Evolutionary conservation across 2,888 invertebrate genomes (phyloP), one percentile per base, ranked within the genome.

Genomic region (Tethea ocularis): DNA sequence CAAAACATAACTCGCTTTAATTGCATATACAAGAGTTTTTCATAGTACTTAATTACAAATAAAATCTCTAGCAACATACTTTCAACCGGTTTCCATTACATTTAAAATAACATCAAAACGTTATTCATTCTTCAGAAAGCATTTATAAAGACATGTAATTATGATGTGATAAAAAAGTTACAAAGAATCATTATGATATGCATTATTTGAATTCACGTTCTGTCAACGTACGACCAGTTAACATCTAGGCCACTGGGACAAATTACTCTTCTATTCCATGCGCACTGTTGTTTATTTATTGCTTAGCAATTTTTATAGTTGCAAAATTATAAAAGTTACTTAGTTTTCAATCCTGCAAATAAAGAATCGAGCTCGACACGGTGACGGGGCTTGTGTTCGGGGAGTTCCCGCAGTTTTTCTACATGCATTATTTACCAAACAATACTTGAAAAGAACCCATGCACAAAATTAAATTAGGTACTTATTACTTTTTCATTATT

Each of bases 201-300:
- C 41, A 38, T 26, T 17, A 51, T 51, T 23, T 56, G n/a, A 36
- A 13, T 13, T 52, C 29, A 46, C 46, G 46, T 20, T 46, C 46
- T 46, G 52, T 52, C 46, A 62, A 62, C 62, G 59, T 62, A 58
- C 61, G 64, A 66, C 33, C 58, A 53, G 52, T 51, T 22, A 20
- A 20, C 59, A 63, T 66, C 57, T 64, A 56, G 62, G 66, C 36
- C 58, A 69, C 60, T 69, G 56, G 64, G 61, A 46, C 57, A 61
- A 58, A 57, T 61, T 56, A 56, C 53, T 63, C 61, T 58, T 54
- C 58, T 26, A n/a, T 52, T 24, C 23, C 15, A 26, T 26, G 23
- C 26, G 52, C 11, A 8, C n/a, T 26, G 23, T 52, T 46, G 46
- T 46, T 24, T 52, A n/a, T 23, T 52, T 24, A 26, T 52, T 26